A percentile compares a stretch with the other conserved stretches of the same genome.
Evolutionary conservation across 2,113 vertebrate species (phyloP).

Genomic region (Bettongia penicillata): DNA sequence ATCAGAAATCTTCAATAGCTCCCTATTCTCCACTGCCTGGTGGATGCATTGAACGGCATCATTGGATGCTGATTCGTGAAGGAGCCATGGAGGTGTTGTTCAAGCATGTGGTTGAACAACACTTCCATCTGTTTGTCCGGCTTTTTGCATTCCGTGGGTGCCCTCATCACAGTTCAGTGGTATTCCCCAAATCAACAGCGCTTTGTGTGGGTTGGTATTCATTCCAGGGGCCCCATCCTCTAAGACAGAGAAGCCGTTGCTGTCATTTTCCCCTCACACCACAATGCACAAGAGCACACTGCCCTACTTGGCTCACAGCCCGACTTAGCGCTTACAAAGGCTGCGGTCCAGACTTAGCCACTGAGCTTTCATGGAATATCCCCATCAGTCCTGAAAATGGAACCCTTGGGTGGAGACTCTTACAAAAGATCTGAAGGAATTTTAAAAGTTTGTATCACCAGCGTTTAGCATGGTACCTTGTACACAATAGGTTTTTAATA

Average conservation of each 20-base stretch:
- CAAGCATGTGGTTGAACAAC: not conserved
- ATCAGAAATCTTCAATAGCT: not conserved
- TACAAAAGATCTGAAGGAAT: not conserved
- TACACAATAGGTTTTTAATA: not conserved
- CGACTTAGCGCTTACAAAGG: not conserved
- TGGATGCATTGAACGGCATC: not conserved
- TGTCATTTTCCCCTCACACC: not conserved
- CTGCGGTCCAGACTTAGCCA: not conserved
- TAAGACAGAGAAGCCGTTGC: not conserved
- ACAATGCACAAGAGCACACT: not conserved
- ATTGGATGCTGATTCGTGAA: not conserved
- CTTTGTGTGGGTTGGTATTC: not conserved
- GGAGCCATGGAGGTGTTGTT: not conserved
- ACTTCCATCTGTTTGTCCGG: not conserved
- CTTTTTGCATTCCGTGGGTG: not conserved
- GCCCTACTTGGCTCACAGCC: not conserved
- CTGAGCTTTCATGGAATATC: not conserved
- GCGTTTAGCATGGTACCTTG: not conserved
- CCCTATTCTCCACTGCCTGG: not conserved
- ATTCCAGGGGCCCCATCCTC: not conserved
- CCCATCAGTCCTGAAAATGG: not conserved
- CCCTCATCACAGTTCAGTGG: not conserved
- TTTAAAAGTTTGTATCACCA: not conserved
- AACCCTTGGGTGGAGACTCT: not conserved
- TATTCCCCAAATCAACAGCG: not conserved